Conservation (phyloP, 37 sponge, comb jelly and placozoan genomes). For the Oopsacas minuta region DNA sequence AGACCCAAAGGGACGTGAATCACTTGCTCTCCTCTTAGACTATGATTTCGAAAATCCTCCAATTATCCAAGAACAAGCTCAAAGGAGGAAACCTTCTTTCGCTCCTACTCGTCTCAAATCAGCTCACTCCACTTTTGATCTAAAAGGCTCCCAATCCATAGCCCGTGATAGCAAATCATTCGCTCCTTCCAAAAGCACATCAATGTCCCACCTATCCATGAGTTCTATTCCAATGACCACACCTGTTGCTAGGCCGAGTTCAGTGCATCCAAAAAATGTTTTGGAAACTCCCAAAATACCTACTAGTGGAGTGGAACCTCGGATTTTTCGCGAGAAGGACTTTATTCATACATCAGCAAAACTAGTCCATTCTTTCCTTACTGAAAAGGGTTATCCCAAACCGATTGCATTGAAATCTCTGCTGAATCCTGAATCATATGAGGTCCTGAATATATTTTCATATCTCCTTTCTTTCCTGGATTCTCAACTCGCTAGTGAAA, state of each 20-base stretch:
- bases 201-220: neutral
- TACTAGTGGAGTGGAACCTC: neutral
- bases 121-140: neutral
- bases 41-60: neutral
- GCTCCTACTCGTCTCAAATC: neutral
- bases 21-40: neutral
- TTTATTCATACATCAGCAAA: neutral
- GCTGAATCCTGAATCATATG: neutral
- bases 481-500: neutral
- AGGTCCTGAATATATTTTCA: neutral
- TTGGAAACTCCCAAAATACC: neutral
- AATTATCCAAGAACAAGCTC: neutral
- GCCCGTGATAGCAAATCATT: neutral
- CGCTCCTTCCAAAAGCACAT: neutral
- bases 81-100: neutral
- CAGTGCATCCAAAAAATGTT: neutral
- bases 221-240: neutral
- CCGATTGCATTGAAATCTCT: neutral
- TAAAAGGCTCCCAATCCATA: neutral
- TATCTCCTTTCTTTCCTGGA: neutral
- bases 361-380: neutral
- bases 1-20: neutral
- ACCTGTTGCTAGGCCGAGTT: neutral
- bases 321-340: neutral
- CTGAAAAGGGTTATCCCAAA: neutral